Base-by-base conservation (phyloP, 1,140 invertebrate species). In the Caenorhabditis remanei region DNA sequence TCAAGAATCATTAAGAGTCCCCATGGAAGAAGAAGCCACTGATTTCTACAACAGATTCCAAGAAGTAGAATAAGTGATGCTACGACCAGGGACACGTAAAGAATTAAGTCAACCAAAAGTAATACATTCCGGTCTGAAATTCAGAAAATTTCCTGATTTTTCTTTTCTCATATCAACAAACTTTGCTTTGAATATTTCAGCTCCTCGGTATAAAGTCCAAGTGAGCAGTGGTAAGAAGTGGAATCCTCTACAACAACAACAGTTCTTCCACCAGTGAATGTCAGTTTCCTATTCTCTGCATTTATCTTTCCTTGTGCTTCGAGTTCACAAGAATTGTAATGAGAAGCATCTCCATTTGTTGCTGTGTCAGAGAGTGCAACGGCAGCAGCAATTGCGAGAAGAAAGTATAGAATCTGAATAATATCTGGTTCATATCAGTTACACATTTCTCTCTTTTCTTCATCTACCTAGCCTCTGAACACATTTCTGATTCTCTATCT, bases 1-100 rank as follows among this genome's bases (percentile, higher is more conserved):
- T 92, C 91, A 40, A 92, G 85, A 11, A 85, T 79, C 91, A 92
- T 91, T 6, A 93, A 43, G 40, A 90, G 40, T 13, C 92, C 85
- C 92, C 92, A 92, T 8, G 92, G 92, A 19, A 93, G n/a, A 19
- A 92, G 84, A 40, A 93, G 75, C 91, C 91, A 92, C 40, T 93
- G 85, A 63, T 88, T 90, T 83, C 90, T 92, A 16, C 84, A 41
- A 21, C 71, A 87, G 21, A 91, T 83, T 6, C 88, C 84, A 63
- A 92, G 75, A 46, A 92, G 85, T 16, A 93, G 63, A 24, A 92
- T 43, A 8, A 92, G 56, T 21, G 89, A 90, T 32, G 92, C 91
- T 56, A 93, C 40, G 58, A 92, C 85, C n/a, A 92, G 46, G 53
- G 85, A 67, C 13, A 90, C 86, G 71, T 91, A 92, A 41, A 92